Conservation (phyloP, 2,888 invertebrate genomes). For the Metacarcinus magister region DNA sequence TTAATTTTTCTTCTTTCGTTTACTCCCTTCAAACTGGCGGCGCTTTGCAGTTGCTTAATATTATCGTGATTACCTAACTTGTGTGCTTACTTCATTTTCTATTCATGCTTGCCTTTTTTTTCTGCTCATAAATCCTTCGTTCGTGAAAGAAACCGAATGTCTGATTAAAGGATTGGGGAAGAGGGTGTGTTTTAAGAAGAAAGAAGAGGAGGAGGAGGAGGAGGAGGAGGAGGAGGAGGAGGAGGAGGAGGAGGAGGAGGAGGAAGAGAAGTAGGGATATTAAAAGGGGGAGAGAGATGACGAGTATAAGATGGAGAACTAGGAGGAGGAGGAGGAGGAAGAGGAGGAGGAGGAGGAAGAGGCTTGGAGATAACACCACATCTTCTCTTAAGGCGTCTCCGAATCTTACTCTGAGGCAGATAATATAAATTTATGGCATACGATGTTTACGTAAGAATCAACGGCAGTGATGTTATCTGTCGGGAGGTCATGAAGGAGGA, state of each 20-base stretch:
- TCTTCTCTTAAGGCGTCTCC: neutral
- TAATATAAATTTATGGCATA: conserved; percentile 2
- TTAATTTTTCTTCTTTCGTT: too few species aligned
- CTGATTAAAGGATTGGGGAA: neutral
- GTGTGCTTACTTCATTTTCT: neutral
- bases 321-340: conserved; percentile 30
- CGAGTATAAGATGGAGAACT: neutral
- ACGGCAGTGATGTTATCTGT: conserved; percentile 38
- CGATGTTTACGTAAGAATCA: conserved; percentile 21
- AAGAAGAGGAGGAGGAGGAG: conserved; percentile 28
- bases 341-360: conserved; percentile 42
- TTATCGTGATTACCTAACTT: neutral
- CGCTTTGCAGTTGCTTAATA: neutral
- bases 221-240: neutral
- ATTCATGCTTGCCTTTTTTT: neutral
- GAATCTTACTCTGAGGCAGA: neutral
- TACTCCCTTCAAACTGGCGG: neutral
- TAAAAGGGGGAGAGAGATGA: neutral
- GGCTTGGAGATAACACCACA: neutral
- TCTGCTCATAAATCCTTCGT: neutral
- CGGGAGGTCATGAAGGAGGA: neutral
- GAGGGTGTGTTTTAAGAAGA: neutral
- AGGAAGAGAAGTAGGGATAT: neutral
- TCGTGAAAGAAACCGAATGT: neutral
- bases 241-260: neutral